Evolutionary conservation across 2,797 vertebrate species (phyloP), one percentile per base, ranked within the genome.

Genomic region (Erethizon dorsatum): DNA sequence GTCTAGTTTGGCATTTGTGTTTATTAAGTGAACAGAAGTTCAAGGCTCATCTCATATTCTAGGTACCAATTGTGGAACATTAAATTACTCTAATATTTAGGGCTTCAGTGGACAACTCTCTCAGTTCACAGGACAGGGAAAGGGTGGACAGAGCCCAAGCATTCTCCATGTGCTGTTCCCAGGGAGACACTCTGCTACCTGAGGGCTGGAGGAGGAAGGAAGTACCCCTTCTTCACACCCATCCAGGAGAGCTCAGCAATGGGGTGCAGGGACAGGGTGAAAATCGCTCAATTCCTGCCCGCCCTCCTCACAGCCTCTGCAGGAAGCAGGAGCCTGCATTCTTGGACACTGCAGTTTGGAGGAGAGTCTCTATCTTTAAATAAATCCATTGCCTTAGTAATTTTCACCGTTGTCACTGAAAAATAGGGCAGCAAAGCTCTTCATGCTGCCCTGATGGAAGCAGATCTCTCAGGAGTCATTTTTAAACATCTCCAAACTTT

Each of bases 271-370:
- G 15, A 37, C 14, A 57, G 50, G 31, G 15, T n/a, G 10, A 47
- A 37, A 54, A 78, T 33, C 0, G 2, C 4, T 1, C 8, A 33
- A 31, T n/a, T 63, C 24, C 7, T 26, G 5, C 12, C n/a, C 9
- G 7, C 17, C 26, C 37, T 33, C 9, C 17, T 22, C 28, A 80
- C 4, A 41, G 37, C n/a, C 33, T 54, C 9, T 52, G 37, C 24
- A 54, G 47, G 5, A 7, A 37, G 11, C 10, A 1, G 20, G 14
- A 7, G 0, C 8, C 13, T 6, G 2, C 5, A 4, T 24, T 45
- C 33, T 57, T 88, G 9, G 24, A 24, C 11, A 5, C 2, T 0
- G 0, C 6, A 13, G 0, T 8, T 15, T 24, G 3, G 3, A 11
- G 3, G 14, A 10, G 2, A 11, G 6, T 22, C 31, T 47, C 47